These are phyloP conservation scores for Eucera pruinosa DNA, from an alignment of 2,888 invertebrate species.

Conservation along the genomic window DNA sequence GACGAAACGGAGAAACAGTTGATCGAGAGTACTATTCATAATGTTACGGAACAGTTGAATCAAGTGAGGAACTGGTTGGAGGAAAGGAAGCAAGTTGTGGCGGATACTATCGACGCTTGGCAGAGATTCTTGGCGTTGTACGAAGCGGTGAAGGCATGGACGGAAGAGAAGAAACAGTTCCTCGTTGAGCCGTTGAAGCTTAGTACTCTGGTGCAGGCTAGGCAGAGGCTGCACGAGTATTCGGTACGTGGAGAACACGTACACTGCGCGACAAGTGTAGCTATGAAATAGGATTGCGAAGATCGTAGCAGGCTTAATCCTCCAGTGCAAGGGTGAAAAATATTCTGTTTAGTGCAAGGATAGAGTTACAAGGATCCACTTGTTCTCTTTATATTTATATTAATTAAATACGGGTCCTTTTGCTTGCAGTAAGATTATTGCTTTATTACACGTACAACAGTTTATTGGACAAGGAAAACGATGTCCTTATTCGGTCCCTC, in stretches of 20 bases:
- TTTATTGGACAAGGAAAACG: no score
- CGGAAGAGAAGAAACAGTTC: slow-evolving; percentile 92
- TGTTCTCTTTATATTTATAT: no score
- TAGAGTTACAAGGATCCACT: no score
- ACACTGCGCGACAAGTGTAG: no score
- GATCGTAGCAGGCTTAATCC: no score
- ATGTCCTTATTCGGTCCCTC: no score
- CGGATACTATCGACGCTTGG: slow-evolving; percentile 95
- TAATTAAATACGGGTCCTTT: no score
- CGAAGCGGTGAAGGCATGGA: slow-evolving; percentile 93
- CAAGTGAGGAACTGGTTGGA: slow-evolving; percentile 92
- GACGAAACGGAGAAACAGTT: slow-evolving; percentile 91
- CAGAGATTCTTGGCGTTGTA: slow-evolving; percentile 93
- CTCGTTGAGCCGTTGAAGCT: slow-evolving; percentile 91
- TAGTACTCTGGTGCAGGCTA: slow-evolving; percentile 91
- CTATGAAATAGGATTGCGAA: no score
- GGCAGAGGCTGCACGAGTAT: slow-evolving; percentile 94
- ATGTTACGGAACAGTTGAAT: slow-evolving; percentile 91
- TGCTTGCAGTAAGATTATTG: no score
- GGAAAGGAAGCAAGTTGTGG: slow-evolving; percentile 92
- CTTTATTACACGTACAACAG: no score
- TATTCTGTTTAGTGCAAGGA: no score
- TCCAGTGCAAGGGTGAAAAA: no score
- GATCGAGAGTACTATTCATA: slow-evolving; percentile 90
- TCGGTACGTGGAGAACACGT: slow-evolving; percentile 86